Evolutionary conservation across 2,888 invertebrate genomes (phyloP).

Genomic region (Balanococcus diminutus): DNA sequence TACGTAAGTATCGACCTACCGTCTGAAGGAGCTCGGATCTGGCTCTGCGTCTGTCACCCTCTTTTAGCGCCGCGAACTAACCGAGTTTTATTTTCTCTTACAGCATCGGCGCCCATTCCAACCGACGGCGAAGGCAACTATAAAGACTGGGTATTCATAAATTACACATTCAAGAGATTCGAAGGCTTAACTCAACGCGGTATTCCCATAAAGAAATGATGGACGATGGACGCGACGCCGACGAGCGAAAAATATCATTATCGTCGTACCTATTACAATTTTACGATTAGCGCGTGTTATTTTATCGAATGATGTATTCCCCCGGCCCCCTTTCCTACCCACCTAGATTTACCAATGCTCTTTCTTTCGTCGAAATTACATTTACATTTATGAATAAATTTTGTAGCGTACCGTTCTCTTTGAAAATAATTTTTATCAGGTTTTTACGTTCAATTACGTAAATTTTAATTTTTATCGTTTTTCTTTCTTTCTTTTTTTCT

Average conservation of each 20-base stretch:
- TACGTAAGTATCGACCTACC: constrained; percentile 87
- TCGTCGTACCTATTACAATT: neutral
- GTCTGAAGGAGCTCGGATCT: too few relatives aligned
- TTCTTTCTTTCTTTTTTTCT: too few relatives aligned
- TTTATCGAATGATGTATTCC: neutral
- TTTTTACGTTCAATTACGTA: neutral
- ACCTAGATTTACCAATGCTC: constrained; percentile 46
- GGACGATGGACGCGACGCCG: neutral
- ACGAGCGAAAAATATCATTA: neutral
- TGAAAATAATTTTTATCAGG: neutral
- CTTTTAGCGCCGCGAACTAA: too few relatives aligned
- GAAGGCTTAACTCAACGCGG: constrained; percentile 94
- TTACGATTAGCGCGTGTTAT: constrained; percentile 8
- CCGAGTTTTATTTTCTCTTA: too few relatives aligned
- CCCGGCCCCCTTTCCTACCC: neutral
- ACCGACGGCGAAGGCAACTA: constrained; percentile 88
- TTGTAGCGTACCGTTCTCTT: constrained; percentile 11
- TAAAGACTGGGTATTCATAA: constrained; percentile 99
- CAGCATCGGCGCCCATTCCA: constrained; percentile 84
- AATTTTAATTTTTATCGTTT: neutral
- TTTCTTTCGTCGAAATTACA: constrained; percentile 37
- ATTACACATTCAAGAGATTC: constrained; percentile 99
- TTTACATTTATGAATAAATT: constrained; percentile 17
- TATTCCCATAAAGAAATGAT: constrained; percentile 78
- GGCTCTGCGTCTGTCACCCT: too few relatives aligned